Evolutionary conservation across 1,140 invertebrate genomes (phyloP), one percentile per base, ranked within the genome.

Genomic region (Epicauta chinensis): DNA sequence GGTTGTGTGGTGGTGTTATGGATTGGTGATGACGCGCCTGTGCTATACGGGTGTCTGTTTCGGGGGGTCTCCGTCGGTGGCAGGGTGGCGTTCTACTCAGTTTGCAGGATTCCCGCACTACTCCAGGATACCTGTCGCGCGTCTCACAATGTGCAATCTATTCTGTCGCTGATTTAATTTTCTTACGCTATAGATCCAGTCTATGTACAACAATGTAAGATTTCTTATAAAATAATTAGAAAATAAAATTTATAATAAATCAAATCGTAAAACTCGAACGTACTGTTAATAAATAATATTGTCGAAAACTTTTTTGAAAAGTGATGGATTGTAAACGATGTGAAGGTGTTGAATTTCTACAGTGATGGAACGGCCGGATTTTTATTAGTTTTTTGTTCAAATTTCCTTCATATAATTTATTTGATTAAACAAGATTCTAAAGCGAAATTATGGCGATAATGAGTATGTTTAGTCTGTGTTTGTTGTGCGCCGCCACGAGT

Each of bases 41-140:
- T 47, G 45, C 45, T 16, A 37, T 35, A 16, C 16, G 4, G 7
- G 23, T 0, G 7, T 7, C 4, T 17, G 17, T 15, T 47, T 47
- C 34, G 14, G 30, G 14, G 45, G 45, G 45, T 47, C 45, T 38
- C 45, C 45, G 45, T 47, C 43, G 36, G 48, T 38, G 30, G 41
- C 39, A 51, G 45, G 51, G 53, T 58, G 56, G 56, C 56, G 56
- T 58, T 46, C 43, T 40, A 55, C 46, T 58, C 56, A 58, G 56
- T 58, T 58, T 55, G 56, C 56, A 58, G 51, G 52, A 55, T 55
- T 52, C 49, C 53, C 48, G 53, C 56, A 51, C 56, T 51, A 51
- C 56, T 51, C 36, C 38, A 54, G 43, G 49, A 49, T 47, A 51
- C 42, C 48, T 42, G 14, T 16, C 49, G 49, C 49, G 49, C 43